These are phyloP conservation scores for Emydoidea blandingii DNA, from an alignment of 2,797 vertebrate genomes.

Conservation along the genomic window DNA sequence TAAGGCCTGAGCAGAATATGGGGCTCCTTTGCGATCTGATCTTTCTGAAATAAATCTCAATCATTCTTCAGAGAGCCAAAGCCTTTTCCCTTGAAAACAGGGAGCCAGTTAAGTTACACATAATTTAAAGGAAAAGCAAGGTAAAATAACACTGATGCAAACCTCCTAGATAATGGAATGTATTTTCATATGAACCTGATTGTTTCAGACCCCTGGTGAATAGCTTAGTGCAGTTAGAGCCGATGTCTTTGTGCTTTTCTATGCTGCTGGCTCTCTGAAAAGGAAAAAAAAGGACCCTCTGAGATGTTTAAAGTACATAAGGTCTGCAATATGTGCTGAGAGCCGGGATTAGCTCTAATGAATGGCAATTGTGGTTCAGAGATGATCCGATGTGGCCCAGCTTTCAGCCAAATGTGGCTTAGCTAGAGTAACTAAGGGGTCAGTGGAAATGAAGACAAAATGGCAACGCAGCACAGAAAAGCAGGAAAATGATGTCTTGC, in stretches of 20 bases:
- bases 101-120: neutral
- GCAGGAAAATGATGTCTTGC: neutral
- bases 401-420: neutral
- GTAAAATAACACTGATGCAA: slow-evolving; percentile 11
- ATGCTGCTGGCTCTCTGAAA: neutral
- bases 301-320: neutral
- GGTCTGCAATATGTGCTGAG: neutral
- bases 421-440: neutral
- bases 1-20: neutral
- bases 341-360: neutral
- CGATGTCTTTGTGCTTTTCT: neutral
- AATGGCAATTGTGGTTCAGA: neutral
- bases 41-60: slow-evolving; percentile 34
- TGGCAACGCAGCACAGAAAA: neutral
- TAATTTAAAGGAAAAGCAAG: slow-evolving; percentile 4
- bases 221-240: neutral
- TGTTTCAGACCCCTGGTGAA: rapidly evolving
- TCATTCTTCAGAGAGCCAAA: neutral
- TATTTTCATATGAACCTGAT: neutral
- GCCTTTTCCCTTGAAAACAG: neutral
- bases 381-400: neutral
- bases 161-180: neutral
- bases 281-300: neutral
- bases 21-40: neutral
- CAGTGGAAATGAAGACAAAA: neutral